Evolutionary conservation across 2,888 invertebrate species (phyloP).

Genomic region (Leistus spinibarbis): DNA sequence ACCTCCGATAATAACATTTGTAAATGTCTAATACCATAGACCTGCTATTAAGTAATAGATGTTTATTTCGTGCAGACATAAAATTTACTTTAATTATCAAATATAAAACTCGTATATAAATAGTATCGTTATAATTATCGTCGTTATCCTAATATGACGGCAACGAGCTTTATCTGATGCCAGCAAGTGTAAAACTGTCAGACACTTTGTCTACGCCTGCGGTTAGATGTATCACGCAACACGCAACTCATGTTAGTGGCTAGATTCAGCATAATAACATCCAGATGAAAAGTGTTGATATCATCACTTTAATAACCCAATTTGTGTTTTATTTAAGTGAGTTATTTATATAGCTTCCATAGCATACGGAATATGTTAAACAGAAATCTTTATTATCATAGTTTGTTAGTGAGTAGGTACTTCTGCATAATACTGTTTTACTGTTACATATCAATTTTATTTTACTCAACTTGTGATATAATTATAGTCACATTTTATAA

Average conservation of each 20-base stretch:
- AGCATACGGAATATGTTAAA: background rate
- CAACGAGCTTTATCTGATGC: constrained; percentile 4
- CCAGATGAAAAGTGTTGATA: constrained; percentile 20
- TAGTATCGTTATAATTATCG: background rate
- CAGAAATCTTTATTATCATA: background rate
- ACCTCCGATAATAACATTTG: no score
- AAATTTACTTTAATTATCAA: background rate
- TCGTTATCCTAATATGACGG: background rate
- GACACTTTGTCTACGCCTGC: constrained; percentile 12
- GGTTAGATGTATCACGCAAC: constrained; percentile 20
- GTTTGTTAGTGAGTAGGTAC: no score
- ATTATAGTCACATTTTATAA: no score
- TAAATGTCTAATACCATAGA: no score
- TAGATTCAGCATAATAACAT: constrained; percentile 14
- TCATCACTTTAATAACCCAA: constrained; percentile 23
- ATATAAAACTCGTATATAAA: background rate
- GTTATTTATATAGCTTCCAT: background rate
- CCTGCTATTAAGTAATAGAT: no score
- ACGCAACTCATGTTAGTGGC: constrained; percentile 19
- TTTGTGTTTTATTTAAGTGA: constrained; percentile 15
- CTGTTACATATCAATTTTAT: background rate
- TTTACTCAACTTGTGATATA: no score
- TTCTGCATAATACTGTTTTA: background rate
- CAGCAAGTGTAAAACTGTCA: constrained; percentile 22
- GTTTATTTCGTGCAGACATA: no score